Evolutionary conservation across 2,888 invertebrate genomes (phyloP), one percentile per base, ranked within the genome.

Genomic region (Acronicta aceris): DNA sequence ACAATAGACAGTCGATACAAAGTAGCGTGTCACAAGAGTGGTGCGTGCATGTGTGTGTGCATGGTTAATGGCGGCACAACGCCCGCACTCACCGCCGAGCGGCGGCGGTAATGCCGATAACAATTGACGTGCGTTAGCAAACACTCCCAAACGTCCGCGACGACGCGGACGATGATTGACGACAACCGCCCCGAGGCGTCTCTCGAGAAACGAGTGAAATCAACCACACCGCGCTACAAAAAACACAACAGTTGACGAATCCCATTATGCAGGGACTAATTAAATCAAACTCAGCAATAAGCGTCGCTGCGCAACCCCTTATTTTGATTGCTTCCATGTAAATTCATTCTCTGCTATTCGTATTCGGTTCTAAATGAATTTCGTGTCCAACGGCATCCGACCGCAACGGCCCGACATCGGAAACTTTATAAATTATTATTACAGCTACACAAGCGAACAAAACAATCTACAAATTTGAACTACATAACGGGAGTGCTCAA

Each of bases 301-400:
- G 83, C 82, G 79, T 50, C 79, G 77, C 76, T 64, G 77, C 79
- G 78, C 81, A 83, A 85, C 84, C 87, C 87, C 83, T 87, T 88
- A 86, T 87, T 89, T 85, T 89, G 90, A 91, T 90, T 90, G 86
- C 89, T 88, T 85, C 86, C 87, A 89, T 90, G 90, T 89, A 89
- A 89, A 91, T 84, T 84, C 81, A 78, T 68, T 78, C 76, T 78
- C 76, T 79, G 85, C 84, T 86, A 87, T 89, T 88, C 87, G 83
- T 84, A 86, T 90, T 89, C 83, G 73, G 80, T 78, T 85, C 85
- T 83, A 88, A 91, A 90, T 90, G 87, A 90, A 89, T 88, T 88
- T 84, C 79, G 82, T 83, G 86, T 85, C 88, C 81, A 81, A 78
- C 83, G 83, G 81, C 84, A 83, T 80, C 82, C 83, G 78, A 81